Evolutionary conservation across 2,888 invertebrate species (phyloP).

Genomic region (Crioceris asparagi): DNA sequence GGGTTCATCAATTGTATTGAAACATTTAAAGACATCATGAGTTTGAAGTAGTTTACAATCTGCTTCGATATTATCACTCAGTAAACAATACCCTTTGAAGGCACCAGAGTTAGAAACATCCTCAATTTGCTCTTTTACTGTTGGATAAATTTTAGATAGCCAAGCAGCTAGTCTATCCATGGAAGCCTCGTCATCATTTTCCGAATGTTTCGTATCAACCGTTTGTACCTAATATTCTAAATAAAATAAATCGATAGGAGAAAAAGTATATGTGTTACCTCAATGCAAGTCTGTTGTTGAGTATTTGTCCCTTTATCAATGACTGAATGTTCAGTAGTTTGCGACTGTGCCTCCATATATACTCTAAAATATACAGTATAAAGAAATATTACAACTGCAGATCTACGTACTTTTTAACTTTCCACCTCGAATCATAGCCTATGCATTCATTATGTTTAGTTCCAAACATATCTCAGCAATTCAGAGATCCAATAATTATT

Average conservation of each 20-base stretch:
- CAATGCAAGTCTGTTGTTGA: constrained; percentile 26
- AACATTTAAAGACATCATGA: no score
- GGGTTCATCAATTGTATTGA: no score
- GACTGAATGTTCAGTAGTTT: constrained; percentile 28
- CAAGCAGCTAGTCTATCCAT: constrained; percentile 39
- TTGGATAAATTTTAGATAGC: constrained; percentile 40
- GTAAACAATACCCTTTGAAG: constrained; percentile 27
- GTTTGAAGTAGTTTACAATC: constrained; percentile 29
- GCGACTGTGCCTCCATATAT: constrained; percentile 23
- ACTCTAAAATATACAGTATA: constrained; percentile 22
- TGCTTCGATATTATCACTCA: constrained; percentile 20
- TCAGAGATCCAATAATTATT: no score
- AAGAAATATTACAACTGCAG: constrained; percentile 1
- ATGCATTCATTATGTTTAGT: constrained; percentile 39
- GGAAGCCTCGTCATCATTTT: constrained; percentile 29
- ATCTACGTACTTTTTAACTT: constrained; percentile 33
- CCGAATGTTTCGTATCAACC: constrained; percentile 17
- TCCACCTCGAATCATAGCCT: constrained; percentile 41
- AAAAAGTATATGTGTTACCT: constrained; percentile 16
- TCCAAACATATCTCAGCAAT: constrained; percentile 37
- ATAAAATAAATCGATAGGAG: constrained; percentile 3
- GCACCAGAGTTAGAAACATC: constrained; percentile 31
- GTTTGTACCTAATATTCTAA: constrained; percentile 36
- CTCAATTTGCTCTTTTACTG: constrained; percentile 38
- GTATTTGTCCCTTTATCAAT: constrained; percentile 29